Conservation (phyloP, 2,113 vertebrate species). For the Propithecus coquereli region DNA sequence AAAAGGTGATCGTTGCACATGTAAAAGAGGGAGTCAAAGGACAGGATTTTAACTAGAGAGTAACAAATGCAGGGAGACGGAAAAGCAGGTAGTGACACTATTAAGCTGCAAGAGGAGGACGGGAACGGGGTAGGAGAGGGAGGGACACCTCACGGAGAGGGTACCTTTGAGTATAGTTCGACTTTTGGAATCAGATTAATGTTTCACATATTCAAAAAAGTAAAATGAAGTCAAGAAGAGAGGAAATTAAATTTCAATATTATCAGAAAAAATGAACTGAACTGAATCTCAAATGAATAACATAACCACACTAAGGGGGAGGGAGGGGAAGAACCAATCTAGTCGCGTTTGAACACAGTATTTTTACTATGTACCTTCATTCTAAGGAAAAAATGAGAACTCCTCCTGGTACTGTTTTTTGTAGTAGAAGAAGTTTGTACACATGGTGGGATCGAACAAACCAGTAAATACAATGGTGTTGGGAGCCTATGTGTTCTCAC, state of each 20-base stretch:
- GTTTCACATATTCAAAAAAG: neutral
- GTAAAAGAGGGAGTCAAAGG: neutral
- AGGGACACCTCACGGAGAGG: neutral
- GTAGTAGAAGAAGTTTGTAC: neutral
- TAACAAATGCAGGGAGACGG: neutral
- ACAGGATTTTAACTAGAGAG: neutral
- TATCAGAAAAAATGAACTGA: neutral
- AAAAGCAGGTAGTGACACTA: accelerated
- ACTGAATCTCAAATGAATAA: neutral
- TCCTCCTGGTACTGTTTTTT: neutral
- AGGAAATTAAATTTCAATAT: constrained; percentile 12
- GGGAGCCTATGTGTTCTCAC: neutral
- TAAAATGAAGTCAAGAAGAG: neutral
- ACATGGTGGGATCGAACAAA: neutral
- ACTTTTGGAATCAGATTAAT: neutral
- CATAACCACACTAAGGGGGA: neutral
- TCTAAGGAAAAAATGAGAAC: neutral
- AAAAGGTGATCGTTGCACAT: neutral
- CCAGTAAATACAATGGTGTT: neutral
- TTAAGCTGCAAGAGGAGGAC: neutral
- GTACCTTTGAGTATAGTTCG: neutral
- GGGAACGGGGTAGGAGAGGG: neutral
- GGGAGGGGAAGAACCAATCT: neutral
- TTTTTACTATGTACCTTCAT: neutral
- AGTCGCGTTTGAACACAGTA: neutral